Percentiles rank a stretch among this genome's conserved stretches.
phyloP scores from a whole-genome alignment of 2,113 vertebrate genomes.

The Arizona elegans region DNA sequence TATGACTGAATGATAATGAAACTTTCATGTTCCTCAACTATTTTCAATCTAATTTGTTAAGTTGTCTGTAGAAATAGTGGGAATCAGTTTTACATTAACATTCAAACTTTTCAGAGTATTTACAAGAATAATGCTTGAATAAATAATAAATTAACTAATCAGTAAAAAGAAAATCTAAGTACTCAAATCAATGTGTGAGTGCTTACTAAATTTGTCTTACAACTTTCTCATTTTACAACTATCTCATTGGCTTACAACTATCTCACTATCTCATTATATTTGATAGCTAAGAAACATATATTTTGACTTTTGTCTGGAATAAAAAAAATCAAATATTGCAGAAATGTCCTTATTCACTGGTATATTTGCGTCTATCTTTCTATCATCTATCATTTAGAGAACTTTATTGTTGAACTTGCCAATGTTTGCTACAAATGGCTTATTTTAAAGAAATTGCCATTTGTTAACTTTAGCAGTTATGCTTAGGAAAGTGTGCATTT shows the following conservation, averaged over 20 bases:
- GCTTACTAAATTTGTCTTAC: not conserved
- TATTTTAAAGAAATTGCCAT: conserved; percentile 1
- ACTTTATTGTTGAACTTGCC: too few relatives aligned
- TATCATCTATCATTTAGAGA: too few relatives aligned
- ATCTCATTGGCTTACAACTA: not conserved
- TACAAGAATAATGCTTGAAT: not conserved
- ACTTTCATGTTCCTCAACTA: too few relatives aligned
- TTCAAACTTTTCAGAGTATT: not conserved
- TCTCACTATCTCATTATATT: not conserved
- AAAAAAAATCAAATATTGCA: too few relatives aligned
- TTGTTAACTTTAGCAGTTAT: not conserved
- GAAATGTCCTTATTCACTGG: too few relatives aligned
- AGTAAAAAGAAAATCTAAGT: not conserved
- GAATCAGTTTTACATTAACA: too few relatives aligned
- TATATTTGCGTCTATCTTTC: too few relatives aligned
- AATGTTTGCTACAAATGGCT: conserved; percentile 17
- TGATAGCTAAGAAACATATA: too few relatives aligned
- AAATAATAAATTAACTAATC: not conserved
- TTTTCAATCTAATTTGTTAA: not conserved
- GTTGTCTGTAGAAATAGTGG: not conserved
- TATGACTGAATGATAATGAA: not conserved
- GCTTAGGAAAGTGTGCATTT: not conserved
- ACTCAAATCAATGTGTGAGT: not conserved
- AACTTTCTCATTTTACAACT: not conserved
- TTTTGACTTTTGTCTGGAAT: not conserved